Evolutionary conservation across 2,797 vertebrate genomes (phyloP).

Genomic region (Enteromius viviparus): DNA sequence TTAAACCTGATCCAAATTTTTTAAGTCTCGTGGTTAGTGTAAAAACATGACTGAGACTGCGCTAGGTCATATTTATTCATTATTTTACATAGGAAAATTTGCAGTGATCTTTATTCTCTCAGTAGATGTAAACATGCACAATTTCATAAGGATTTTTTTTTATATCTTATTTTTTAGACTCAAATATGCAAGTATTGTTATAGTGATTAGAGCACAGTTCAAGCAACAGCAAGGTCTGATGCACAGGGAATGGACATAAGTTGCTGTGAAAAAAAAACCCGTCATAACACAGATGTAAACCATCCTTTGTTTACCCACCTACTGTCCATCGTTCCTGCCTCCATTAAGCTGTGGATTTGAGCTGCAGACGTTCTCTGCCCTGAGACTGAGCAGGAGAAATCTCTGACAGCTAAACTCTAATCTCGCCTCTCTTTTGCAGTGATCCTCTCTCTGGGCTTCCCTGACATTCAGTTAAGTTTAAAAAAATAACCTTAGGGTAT

Average conservation of each 20-base stretch:
- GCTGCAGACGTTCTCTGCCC: slow-evolving; percentile 12
- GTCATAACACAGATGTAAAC: background rate
- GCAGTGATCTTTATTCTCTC: background rate
- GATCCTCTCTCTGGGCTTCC: slow-evolving; percentile 52
- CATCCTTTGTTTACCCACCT: background rate
- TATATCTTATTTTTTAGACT: background rate
- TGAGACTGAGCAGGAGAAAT: slow-evolving; percentile 16
- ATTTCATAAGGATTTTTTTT: no score
- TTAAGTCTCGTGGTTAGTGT: no score
- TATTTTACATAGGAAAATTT: no score
- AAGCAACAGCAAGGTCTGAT: background rate
- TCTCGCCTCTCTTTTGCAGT: slow-evolving; percentile 36
- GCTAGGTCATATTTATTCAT: no score
- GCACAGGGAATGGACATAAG: background rate
- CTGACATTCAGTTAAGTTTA: slow-evolving; percentile 23
- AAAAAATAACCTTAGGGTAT: slow-evolving; percentile 5
- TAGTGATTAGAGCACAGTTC: background rate
- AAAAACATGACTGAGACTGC: no score
- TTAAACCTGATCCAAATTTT: no score
- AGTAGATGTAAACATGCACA: background rate
- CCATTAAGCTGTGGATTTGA: slow-evolving; percentile 1
- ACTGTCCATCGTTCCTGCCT: background rate
- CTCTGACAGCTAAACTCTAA: slow-evolving; percentile 39
- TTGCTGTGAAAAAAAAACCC: background rate
- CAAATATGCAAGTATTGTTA: background rate